A percentile compares a stretch with the other conserved stretches of the same genome.
Evolutionary conservation across 2,888 invertebrate genomes (phyloP).

Genomic region (Phalangium opilio): DNA sequence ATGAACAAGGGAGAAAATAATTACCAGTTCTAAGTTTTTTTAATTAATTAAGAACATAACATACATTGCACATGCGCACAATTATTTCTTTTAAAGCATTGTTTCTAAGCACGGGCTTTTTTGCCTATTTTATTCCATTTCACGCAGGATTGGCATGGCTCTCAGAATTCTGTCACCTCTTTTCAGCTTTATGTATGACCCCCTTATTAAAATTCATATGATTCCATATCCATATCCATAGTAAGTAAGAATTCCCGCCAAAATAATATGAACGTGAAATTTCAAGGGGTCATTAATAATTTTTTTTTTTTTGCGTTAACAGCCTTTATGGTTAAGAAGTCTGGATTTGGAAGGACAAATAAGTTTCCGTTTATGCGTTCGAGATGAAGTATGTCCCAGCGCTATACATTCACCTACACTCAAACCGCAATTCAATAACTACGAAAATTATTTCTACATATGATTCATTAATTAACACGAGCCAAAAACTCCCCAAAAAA

Average conservation of each 20-base stretch:
- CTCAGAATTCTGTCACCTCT: conserved; percentile 2
- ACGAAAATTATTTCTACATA: conserved; percentile 51
- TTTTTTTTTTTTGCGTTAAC: conserved; percentile 4
- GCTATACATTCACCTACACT: conserved; percentile 15
- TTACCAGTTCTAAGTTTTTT: no score
- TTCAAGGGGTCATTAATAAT: background rate
- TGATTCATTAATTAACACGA: no score
- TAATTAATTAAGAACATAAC: no score
- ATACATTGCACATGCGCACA: no score
- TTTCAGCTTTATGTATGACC: conserved; percentile 1
- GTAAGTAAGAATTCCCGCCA: no score
- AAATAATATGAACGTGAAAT: background rate
- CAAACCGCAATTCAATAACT: conserved; percentile 39
- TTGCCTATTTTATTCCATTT: no score
- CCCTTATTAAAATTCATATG: no score
- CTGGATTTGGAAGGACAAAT: conserved; percentile 12
- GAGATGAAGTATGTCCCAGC: conserved; percentile 14
- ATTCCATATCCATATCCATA: no score
- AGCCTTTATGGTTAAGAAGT: conserved; percentile 7
- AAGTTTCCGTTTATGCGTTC: conserved; percentile 11
- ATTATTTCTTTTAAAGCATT: no score
- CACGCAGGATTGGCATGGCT: background rate
- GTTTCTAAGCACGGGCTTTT: no score
- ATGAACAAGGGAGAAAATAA: no score
- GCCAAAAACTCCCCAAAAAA: no score